A percentile compares a stretch with the other conserved stretches of the same genome.
phyloP scores from a whole-genome alignment of 2,888 invertebrate species.

The Drosophila percnosoma region DNA sequence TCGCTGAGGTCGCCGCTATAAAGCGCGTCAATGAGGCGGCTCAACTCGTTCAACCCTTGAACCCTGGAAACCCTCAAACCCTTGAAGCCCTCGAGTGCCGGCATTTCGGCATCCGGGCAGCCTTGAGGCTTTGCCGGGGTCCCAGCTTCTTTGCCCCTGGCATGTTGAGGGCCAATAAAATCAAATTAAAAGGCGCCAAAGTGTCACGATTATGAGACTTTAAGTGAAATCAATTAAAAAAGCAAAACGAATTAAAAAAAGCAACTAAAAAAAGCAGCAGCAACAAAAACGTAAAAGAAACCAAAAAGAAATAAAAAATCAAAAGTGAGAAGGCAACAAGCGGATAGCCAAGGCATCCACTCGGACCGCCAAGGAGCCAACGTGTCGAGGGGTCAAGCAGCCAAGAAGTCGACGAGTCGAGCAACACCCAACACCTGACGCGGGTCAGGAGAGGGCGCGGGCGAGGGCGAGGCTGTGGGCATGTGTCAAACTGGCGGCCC shows the following conservation, averaged over 20 bases:
- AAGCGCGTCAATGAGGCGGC: slow-evolving; percentile 75
- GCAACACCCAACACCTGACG: slow-evolving; percentile 20
- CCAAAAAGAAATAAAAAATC: slow-evolving; percentile 14
- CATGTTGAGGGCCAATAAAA: slow-evolving; percentile 75
- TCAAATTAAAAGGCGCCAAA: slow-evolving; percentile 82
- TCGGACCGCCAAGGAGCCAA: background rate
- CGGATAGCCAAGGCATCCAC: slow-evolving; percentile 5
- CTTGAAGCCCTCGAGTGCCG: background rate
- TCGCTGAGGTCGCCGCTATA: slow-evolving; percentile 64
- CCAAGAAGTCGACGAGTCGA: background rate
- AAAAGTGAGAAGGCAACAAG: slow-evolving; percentile 32
- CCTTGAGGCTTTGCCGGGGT: background rate
- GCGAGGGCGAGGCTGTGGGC: slow-evolving; percentile 2
- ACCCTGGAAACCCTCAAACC: background rate
- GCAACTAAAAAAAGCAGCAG: slow-evolving; percentile 2
- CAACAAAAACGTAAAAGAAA: background rate
- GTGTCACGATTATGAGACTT: slow-evolving; percentile 79
- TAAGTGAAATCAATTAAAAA: slow-evolving; percentile 80
- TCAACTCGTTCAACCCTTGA: slow-evolving; percentile 51
- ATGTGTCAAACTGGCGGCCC: slow-evolving; percentile 68
- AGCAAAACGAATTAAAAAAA: slow-evolving; percentile 14
- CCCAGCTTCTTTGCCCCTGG: slow-evolving; percentile 24
- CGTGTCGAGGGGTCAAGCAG: background rate
- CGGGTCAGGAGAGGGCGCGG: background rate
- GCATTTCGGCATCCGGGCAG: background rate